A percentile compares a stretch with the other conserved stretches of the same genome.
phyloP scores from a whole-genome alignment of 2,888 invertebrate species.

The Ceramica pisi region DNA sequence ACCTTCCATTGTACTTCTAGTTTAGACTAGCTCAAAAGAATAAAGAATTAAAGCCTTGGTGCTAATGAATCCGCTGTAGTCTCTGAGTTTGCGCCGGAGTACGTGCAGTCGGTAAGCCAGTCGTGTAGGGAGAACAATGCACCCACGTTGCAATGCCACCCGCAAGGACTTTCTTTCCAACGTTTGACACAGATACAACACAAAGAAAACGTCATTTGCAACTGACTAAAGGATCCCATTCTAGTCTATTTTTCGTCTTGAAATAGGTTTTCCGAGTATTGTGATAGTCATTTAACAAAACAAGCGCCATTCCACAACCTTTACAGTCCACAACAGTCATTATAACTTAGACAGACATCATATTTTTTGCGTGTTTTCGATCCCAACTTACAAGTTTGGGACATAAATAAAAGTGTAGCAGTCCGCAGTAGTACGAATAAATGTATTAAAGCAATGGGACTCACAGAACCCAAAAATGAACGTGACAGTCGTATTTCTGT shows the following conservation, averaged over 20 bases:
- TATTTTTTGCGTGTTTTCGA: conserved; percentile 59
- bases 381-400: conserved; percentile 42
- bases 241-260: conserved; percentile 65
- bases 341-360: conserved; percentile 37
- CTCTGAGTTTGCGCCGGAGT: conserved; percentile 48
- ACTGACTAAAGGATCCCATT: conserved; percentile 64
- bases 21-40: conserved; percentile 20
- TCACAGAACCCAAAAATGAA: conserved; percentile 67
- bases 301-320: conserved; percentile 41
- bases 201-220: conserved; percentile 84
- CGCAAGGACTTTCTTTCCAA: conserved; percentile 83
- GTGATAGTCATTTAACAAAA: conserved; percentile 46
- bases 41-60: conserved; percentile 32
- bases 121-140: conserved; percentile 79
- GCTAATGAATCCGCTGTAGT: conserved; percentile 46
- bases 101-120: conserved; percentile 63
- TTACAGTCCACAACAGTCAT: conserved; percentile 45
- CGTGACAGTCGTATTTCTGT: conserved; percentile 71
- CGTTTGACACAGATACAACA: conserved; percentile 81
- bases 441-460: conserved; percentile 65
- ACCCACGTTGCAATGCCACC: conserved; percentile 80
- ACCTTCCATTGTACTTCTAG: conserved; percentile 59
- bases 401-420: conserved; percentile 51
- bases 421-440: conserved; percentile 36
- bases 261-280: conserved; percentile 53